A percentile compares a stretch with the other conserved stretches of the same genome.
Conservation (phyloP, 2,888 invertebrate genomes). For the Nomada fucata region DNA sequence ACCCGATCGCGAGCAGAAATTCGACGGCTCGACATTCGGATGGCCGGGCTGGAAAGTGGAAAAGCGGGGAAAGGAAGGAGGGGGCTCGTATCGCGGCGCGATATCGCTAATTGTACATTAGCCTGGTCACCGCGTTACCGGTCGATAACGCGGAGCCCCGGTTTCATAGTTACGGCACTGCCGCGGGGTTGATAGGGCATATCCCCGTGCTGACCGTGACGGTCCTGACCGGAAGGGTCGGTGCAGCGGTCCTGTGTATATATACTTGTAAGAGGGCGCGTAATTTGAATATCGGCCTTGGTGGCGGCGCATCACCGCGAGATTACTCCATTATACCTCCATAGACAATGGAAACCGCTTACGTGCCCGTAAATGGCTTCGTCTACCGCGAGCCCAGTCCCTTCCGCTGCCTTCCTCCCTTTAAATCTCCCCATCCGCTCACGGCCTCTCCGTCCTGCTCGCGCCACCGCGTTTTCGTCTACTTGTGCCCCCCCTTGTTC, state of each 20-base stretch:
- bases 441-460: constrained; percentile 26
- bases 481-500: constrained; percentile 4
- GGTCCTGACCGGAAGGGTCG: constrained; percentile 65
- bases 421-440: constrained; percentile 43
- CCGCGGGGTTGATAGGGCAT: neutral
- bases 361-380: constrained; percentile 83
- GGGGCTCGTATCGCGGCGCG: constrained; percentile 47
- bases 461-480: neutral
- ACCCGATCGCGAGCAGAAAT: constrained; percentile 33
- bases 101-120: constrained; percentile 59
- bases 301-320: constrained; percentile 82
- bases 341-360: constrained; percentile 84
- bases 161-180: constrained; percentile 42
- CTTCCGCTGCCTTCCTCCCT: constrained; percentile 52
- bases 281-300: constrained; percentile 81
- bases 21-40: constrained; percentile 21
- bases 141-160: constrained; percentile 38
- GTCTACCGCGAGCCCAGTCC: constrained; percentile 73
- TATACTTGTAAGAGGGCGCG: constrained; percentile 72
- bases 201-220: constrained; percentile 37
- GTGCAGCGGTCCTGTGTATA: constrained; percentile 58
- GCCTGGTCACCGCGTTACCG: constrained; percentile 52
- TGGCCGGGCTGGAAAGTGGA: neutral
- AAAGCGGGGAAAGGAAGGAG: too few relatives aligned
- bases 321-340: constrained; percentile 83